These are phyloP conservation scores for Pharmacophagus antenor DNA, from an alignment of 2,888 invertebrate genomes.

Conservation along the genomic window DNA sequence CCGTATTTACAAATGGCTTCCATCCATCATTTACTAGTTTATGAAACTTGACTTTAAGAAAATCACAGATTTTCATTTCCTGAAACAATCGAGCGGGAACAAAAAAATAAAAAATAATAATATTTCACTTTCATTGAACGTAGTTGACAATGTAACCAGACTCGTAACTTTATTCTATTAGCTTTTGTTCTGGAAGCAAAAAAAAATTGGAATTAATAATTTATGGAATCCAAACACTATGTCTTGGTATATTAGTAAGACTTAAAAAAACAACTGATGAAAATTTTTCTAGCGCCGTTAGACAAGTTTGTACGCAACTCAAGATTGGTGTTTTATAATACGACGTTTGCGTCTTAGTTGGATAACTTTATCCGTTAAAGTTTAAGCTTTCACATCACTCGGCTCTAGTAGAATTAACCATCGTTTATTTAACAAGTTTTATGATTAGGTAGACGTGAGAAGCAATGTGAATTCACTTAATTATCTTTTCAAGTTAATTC, in stretches of 20 bases:
- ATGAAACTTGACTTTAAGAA: too few species aligned
- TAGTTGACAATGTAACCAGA: too few species aligned
- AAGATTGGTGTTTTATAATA: constrained; percentile 5
- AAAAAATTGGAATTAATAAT: background rate
- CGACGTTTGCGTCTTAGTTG: background rate
- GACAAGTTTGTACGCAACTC: constrained; percentile 14
- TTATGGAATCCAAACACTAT: background rate
- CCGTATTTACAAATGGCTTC: too few species aligned
- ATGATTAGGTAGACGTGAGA: constrained; percentile 1
- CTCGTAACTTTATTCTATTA: background rate
- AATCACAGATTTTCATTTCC: too few species aligned
- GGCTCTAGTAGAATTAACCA: background rate
- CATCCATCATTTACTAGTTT: too few species aligned
- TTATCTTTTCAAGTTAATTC: too few species aligned
- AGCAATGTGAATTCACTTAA: background rate
- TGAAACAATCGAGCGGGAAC: too few species aligned
- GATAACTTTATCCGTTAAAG: background rate
- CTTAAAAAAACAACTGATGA: background rate
- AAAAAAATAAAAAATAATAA: too few species aligned
- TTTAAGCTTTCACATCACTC: constrained; percentile 1
- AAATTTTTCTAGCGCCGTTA: background rate
- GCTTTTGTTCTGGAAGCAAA: background rate
- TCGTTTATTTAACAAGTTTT: constrained; percentile 1
- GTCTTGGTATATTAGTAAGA: background rate
- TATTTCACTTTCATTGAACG: too few species aligned